Conservation (phyloP, 2,888 invertebrate species). For the Ochropacha duplaris region DNA sequence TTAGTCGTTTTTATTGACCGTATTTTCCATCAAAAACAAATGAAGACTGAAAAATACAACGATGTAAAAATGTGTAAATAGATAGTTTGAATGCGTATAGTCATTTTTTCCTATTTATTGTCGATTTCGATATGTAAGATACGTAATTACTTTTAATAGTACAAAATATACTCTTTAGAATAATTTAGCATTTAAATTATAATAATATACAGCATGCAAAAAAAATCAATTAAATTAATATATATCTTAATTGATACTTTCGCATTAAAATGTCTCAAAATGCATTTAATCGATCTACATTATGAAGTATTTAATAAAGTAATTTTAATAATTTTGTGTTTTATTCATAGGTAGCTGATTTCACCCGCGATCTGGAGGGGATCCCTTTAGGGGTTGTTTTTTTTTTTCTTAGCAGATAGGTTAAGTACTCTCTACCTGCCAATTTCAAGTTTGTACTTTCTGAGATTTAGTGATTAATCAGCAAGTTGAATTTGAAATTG, state of each 20-base stretch:
- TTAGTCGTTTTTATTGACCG: too few species aligned
- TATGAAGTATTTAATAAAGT: constrained; percentile 41
- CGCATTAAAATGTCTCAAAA: constrained; percentile 60
- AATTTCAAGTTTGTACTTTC: too few species aligned
- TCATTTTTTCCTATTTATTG: constrained; percentile 19
- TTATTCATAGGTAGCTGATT: too few species aligned
- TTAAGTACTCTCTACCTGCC: too few species aligned
- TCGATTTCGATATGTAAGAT: constrained; percentile 24
- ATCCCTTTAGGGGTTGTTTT: too few species aligned
- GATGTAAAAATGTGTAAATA: constrained; percentile 41
- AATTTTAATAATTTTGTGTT: constrained; percentile 22
- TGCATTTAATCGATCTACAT: constrained; percentile 67
- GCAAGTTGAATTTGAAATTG: too few species aligned
- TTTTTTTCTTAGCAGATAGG: too few species aligned
- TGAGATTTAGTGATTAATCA: too few species aligned
- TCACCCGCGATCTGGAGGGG: too few species aligned
- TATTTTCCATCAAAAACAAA: constrained; percentile 24
- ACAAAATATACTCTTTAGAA: constrained; percentile 52
- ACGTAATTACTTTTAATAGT: constrained; percentile 50
- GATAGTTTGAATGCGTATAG: constrained; percentile 22
- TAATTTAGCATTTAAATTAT: constrained; percentile 28
- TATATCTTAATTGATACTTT: constrained; percentile 47
- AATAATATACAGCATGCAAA: constrained; percentile 25
- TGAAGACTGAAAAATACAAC: constrained; percentile 45
- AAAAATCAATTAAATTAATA: constrained; percentile 24